Conservation (phyloP, 2,888 invertebrate species). For the Pristionchus fissidentatus region DNA sequence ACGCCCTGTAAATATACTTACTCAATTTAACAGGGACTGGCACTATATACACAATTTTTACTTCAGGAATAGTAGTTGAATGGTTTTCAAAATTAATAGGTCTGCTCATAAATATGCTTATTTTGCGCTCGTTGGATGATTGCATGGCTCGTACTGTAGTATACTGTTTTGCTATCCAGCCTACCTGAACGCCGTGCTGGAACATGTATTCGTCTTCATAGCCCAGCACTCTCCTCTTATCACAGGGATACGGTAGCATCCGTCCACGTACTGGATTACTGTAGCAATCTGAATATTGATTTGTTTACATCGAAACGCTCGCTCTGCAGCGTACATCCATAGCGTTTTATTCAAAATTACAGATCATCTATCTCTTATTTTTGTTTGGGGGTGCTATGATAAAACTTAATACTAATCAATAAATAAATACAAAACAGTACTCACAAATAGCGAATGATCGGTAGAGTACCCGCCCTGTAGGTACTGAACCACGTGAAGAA, state of each 20-base stretch:
- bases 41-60: neutral
- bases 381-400: no score
- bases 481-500: conserved; percentile 84
- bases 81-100: no score
- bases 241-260: conserved; percentile 84
- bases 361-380: no score
- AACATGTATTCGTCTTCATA: conserved; percentile 90
- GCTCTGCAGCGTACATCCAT: neutral
- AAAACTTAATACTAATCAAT: no score
- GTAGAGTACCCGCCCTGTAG: conserved; percentile 87
- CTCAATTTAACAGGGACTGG: neutral
- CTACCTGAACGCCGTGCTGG: conserved; percentile 84
- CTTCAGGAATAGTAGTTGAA: no score
- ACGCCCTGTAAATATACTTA: conserved; percentile 82
- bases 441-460: conserved; percentile 80
- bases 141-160: no score
- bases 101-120: no score
- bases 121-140: no score
- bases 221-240: conserved; percentile 81
- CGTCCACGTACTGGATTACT: neutral
- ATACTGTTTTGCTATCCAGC: no score
- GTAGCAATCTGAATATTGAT: conserved; percentile 1
- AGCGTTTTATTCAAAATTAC: no score
- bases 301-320: neutral
- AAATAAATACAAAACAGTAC: neutral